Conservation (phyloP, 2,797 vertebrate species). For the Pempheris klunzingeri region DNA sequence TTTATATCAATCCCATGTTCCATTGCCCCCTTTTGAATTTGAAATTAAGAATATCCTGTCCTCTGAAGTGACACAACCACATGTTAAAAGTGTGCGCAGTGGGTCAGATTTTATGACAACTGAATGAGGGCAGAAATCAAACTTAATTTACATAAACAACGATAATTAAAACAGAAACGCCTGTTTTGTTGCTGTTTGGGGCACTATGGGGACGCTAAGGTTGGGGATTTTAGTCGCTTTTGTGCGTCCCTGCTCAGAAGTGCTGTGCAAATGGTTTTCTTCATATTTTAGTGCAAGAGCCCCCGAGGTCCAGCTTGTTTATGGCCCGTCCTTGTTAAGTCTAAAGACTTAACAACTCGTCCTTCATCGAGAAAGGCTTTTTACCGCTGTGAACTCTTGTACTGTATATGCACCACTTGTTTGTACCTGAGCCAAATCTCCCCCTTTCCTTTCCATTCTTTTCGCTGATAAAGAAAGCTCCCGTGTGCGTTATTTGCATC, state of each 20-base stretch:
- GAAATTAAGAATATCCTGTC: slow-evolving; percentile 5
- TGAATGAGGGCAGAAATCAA: slow-evolving; percentile 16
- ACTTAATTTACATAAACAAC: slow-evolving; percentile 44
- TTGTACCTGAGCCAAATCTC: slow-evolving; percentile 59
- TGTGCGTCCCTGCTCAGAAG: slow-evolving; percentile 6
- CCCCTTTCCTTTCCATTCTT: slow-evolving; percentile 45
- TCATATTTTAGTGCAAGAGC: slow-evolving; percentile 34
- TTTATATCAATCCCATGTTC: background rate
- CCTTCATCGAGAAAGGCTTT: slow-evolving; percentile 32
- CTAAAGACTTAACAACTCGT: slow-evolving; percentile 47
- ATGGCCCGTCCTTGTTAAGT: slow-evolving; percentile 43
- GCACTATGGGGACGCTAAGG: background rate
- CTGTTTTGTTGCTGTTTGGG: background rate
- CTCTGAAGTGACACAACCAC: background rate
- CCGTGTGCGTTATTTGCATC: slow-evolving; percentile 60
- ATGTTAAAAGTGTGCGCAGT: slow-evolving; percentile 2
- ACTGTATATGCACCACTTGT: slow-evolving; percentile 54
- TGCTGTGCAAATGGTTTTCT: slow-evolving; percentile 28
- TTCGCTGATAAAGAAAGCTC: slow-evolving; percentile 57
- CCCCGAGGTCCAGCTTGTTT: slow-evolving; percentile 57
- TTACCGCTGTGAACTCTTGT: slow-evolving; percentile 47
- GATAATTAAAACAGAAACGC: slow-evolving; percentile 7
- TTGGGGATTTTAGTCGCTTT: slow-evolving; percentile 9
- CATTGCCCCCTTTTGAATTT: background rate
- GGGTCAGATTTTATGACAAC: slow-evolving; percentile 31